These are phyloP conservation scores for Chaetodon auriga DNA, from an alignment of 2,113 vertebrate species.

Conservation along the genomic window DNA sequence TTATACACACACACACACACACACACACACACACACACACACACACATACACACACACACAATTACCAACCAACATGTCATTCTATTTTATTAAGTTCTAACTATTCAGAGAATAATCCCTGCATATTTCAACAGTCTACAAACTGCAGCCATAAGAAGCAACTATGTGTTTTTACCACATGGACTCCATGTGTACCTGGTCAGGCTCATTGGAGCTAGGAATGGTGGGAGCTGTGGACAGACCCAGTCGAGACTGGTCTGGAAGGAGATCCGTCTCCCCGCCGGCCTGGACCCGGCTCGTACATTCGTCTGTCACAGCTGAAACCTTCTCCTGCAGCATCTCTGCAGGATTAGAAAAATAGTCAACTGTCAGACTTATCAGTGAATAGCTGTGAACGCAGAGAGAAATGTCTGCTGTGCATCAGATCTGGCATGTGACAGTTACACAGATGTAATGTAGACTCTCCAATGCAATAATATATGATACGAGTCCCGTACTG, in stretches of 20 bases:
- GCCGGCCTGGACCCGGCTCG: slow-evolving; percentile 85
- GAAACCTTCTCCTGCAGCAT: slow-evolving; percentile 98
- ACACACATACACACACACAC: too few relatives aligned
- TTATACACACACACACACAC: too few relatives aligned
- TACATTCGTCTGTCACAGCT: slow-evolving; percentile 91
- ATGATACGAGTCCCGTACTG: not conserved
- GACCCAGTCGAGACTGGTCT: slow-evolving; percentile 85
- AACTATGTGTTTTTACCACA: not conserved
- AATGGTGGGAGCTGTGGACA: slow-evolving; percentile 85
- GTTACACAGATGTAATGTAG: not conserved
- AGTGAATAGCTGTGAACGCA: slow-evolving; percentile 12
- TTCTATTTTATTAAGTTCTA: not conserved
- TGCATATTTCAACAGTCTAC: not conserved
- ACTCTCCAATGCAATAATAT: not conserved
- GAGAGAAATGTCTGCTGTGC: not conserved
- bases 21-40: too few relatives aligned
- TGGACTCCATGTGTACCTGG: slow-evolving; percentile 86
- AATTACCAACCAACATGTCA: not conserved
- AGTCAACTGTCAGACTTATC: slow-evolving; percentile 61
- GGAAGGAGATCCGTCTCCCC: slow-evolving; percentile 85
- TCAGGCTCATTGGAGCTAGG: slow-evolving; percentile 88
- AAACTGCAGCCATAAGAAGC: not conserved
- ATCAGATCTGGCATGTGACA: slow-evolving; percentile 7
- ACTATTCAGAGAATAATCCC: not conserved
- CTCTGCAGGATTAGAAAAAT: slow-evolving; percentile 82